Base-by-base conservation (phyloP, 1,140 invertebrate species). In the Atopsyche davidsoni region DNA sequence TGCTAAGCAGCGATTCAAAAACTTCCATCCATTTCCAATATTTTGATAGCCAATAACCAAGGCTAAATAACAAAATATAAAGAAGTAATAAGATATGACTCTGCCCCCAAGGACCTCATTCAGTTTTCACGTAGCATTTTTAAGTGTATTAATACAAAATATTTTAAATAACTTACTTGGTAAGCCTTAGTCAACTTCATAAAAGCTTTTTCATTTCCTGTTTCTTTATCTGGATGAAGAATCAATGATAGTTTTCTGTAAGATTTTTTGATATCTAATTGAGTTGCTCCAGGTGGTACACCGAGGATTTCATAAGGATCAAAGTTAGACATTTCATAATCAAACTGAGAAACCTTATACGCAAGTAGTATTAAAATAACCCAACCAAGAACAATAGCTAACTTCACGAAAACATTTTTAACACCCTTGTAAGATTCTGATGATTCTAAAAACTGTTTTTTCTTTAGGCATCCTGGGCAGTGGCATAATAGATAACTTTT, bases 151-250 rank as follows among this genome's bases (percentile, higher is more conserved):
- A 43, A 36, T 39, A 44, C 23, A 21, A 18, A 43, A 46, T 11
- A 40, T 35, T 19, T 16, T 36, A 28, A 48, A 44, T 17, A 40
- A n/a, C 54, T 62, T 62, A 76, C 73, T 64, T 82, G 79, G 64
- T 92, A 86, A 68, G 96, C 96, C 82, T 99, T 99, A 13, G 93
- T 93, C 49, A 99, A 78, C 75, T 85, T 92, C 89, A 98, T 96
- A 67, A 99, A 99, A 42, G 87, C 86, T 68, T 94, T 94, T 64
- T 95, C 90, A 81, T 98, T 86, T 64, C 96, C 96, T 60, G 92
- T 94, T 64, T 91, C 91, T 67, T 96, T 96, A 71, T 99, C 96
- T 49, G 96, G 96, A 86, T 99, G 96, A 57, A 92, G 82, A 58
- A 93, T 84, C 51, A 96, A 76, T 46, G 93, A 96, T 16, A 96